phyloP scores from a whole-genome alignment of 1,140 invertebrate genomes.

The Pinna nobilis region DNA sequence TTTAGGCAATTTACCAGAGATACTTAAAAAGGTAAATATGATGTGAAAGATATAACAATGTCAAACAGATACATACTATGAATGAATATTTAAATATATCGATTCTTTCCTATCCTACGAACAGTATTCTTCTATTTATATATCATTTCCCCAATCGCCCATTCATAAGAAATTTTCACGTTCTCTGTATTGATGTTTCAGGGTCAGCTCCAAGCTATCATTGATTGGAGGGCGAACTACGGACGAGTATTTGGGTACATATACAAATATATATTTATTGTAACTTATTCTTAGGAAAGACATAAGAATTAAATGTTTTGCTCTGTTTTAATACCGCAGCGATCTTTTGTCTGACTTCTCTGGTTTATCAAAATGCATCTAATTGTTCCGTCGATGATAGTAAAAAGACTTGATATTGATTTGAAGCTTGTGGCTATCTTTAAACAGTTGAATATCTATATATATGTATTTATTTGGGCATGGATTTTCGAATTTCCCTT shows the following conservation, averaged over 20 bases:
- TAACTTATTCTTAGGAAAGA: no score
- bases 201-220: conserved; percentile 62
- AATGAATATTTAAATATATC: neutral
- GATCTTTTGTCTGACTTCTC: neutral
- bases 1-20: conserved; percentile 58
- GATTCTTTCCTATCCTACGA: neutral
- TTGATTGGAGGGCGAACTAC: conserved; percentile 60
- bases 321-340: no score
- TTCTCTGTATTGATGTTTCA: conserved; percentile 30
- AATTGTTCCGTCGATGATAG: neutral
- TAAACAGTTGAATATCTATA: no score
- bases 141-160: neutral
- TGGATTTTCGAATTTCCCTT: neutral
- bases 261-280: no score
- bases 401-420: no score
- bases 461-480: no score
- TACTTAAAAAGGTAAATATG: conserved; percentile 58
- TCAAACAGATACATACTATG: neutral
- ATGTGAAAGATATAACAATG: neutral
- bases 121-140: neutral
- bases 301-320: no score
- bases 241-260: conserved; percentile 61
- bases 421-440: no score
- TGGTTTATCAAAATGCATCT: neutral
- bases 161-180: neutral